These are phyloP conservation scores for Parasteatoda lunata DNA, from an alignment of 2,888 invertebrate species.

Conservation along the genomic window DNA sequence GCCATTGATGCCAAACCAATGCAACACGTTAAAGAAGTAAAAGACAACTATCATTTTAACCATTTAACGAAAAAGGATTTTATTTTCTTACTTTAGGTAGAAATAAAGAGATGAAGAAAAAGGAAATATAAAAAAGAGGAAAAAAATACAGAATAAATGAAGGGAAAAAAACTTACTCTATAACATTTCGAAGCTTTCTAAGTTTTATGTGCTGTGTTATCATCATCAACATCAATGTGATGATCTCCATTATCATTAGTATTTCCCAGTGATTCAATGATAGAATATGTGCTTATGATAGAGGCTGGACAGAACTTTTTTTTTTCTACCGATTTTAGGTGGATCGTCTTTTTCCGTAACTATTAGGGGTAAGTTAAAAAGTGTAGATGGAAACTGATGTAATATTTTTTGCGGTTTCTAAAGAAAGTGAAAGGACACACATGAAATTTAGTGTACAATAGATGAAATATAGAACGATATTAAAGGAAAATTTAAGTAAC, in stretches of 20 bases:
- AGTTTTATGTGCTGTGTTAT: slow-evolving; percentile 39
- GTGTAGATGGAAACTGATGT: background rate
- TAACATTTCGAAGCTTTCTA: slow-evolving; percentile 36
- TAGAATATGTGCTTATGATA: slow-evolving; percentile 17
- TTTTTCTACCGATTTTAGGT: slow-evolving; percentile 17
- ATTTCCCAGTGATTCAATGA: slow-evolving; percentile 14
- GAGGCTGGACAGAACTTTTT: slow-evolving; percentile 17
- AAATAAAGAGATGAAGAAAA: background rate
- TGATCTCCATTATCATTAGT: slow-evolving; percentile 51
- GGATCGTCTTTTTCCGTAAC: slow-evolving; percentile 16
- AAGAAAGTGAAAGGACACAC: no score
- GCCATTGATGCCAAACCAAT: background rate
- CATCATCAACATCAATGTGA: slow-evolving; percentile 29
- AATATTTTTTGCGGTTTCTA: no score
- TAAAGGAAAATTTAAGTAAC: no score
- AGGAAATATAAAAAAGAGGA: background rate
- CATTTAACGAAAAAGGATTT: background rate
- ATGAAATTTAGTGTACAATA: no score
- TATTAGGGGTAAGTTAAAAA: slow-evolving; percentile 39
- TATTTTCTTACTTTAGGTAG: background rate
- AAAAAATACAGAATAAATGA: background rate
- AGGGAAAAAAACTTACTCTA: slow-evolving; percentile 5
- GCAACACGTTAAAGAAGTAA: background rate
- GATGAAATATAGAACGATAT: no score
- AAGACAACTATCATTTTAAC: background rate